Evolutionary conservation across 2,797 vertebrate species (phyloP), one percentile per base, ranked within the genome.

Genomic region (Thunnus albacares): DNA sequence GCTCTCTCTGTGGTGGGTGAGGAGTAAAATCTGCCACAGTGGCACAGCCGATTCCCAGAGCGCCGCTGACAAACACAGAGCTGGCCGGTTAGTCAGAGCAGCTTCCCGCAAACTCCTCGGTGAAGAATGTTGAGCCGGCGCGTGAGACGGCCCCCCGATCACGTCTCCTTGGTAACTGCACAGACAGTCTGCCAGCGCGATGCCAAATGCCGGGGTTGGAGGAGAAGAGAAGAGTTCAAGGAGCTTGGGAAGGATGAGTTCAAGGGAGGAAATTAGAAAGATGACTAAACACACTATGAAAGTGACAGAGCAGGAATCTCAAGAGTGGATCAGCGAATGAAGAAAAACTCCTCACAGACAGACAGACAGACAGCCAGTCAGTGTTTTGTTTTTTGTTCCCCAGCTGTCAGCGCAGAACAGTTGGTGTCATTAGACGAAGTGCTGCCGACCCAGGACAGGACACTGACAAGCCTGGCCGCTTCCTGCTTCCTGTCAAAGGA

Each of bases 401-500:
- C 61, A 17, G 89, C 82, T 90, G 89, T 91, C 91, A 89, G 83
- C 61, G 7, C 75, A 68, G 80, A 89, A 55, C 87, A 67, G 75
- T 79, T 62, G 81, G 92, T 94, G 92, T 93, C 91, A 89, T 86
- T 87, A 89, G 89, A 81, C 67, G 1, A 71, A 87, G 82, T 5
- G 81, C 77, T 41, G 82, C 53, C 75, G 86, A 87, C 80, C 79
- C 79, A 5, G 81, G 87, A 88, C 85, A 83, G 84, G 89, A 87
- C 91, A 73, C 83, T 41, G 92, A 89, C 86, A 72, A 79, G 89
- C 85, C 76, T 70, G 88, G 79, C 53, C 41, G 84, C 87, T 93
- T 95, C 92, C 94, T 93, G 92, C 92, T 93, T 95, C 94, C 94
- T 90, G 91, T 90, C 73, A 91, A 89, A 87, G 85, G 82, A 89